Percentiles rank a stretch among this genome's conserved stretches.
Conservation (phyloP, 2,888 invertebrate species). For the Rhimphoctona megacephalus region DNA sequence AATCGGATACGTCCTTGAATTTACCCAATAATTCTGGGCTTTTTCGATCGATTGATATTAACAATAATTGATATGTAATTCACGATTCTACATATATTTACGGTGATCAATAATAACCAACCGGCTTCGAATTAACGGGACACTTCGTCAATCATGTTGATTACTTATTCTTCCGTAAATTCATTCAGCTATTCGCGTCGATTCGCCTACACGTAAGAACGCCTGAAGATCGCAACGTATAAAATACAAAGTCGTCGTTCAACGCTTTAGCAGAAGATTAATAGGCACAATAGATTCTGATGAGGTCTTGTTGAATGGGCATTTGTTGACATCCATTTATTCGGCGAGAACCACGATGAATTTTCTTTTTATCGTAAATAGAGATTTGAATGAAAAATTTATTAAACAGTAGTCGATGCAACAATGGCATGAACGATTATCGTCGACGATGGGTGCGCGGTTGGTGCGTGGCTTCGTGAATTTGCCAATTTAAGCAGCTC, state of each 20-base stretch:
- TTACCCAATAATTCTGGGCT: neutral
- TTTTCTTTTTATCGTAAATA: neutral
- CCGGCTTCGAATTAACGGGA: conserved; percentile 5
- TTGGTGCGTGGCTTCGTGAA: too few species aligned
- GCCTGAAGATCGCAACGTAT: neutral
- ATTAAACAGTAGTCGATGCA: neutral
- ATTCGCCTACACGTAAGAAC: neutral
- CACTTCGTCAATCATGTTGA: conserved; percentile 19
- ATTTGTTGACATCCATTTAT: neutral
- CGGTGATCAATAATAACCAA: neutral
- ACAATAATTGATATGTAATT: neutral
- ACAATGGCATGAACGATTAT: neutral
- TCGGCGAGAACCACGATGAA: neutral
- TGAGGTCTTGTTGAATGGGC: neutral
- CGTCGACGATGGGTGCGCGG: too few species aligned
- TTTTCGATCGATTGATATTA: neutral
- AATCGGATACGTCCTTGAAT: neutral
- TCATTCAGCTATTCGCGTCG: neutral
- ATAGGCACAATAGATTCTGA: neutral
- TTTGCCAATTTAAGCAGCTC: neutral
- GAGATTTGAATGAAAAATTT: neutral
- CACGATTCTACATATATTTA: neutral
- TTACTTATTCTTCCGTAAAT: conserved; percentile 6
- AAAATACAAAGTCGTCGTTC: neutral
- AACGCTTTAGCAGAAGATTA: neutral